phyloP scores from a whole-genome alignment of 2,888 invertebrate genomes.

The Patella caerulea region DNA sequence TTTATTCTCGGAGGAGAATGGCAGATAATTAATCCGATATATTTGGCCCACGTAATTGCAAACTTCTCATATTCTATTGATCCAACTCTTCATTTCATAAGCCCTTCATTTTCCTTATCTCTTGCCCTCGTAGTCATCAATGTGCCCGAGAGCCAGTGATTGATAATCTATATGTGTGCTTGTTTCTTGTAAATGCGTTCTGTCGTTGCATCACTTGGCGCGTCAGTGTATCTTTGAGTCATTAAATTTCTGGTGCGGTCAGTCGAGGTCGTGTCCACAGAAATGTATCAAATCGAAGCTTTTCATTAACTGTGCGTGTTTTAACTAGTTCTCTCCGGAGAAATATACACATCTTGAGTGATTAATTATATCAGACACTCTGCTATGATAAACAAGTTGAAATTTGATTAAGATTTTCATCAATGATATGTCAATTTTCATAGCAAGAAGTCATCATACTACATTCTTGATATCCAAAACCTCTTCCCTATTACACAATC shows the following conservation, averaged over 20 bases:
- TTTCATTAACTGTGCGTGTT: too few species aligned
- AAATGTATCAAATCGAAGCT: too few species aligned
- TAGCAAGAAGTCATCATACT: too few species aligned
- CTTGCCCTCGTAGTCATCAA: slow-evolving; percentile 12
- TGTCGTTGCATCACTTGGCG: slow-evolving; percentile 21
- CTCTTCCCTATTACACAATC: too few species aligned
- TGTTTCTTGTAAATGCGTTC: slow-evolving; percentile 16
- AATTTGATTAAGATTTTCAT: too few species aligned
- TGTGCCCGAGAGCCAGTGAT: slow-evolving; percentile 6
- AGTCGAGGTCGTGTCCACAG: too few species aligned
- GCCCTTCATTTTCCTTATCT: slow-evolving; percentile 27
- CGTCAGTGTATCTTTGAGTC: slow-evolving; percentile 13
- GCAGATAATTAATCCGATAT: slow-evolving; percentile 27
- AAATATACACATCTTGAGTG: too few species aligned
- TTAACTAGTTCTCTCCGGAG: too few species aligned
- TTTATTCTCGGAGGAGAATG: slow-evolving; percentile 14
- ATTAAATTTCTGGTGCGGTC: slow-evolving; percentile 2
- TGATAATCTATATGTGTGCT: slow-evolving; percentile 21
- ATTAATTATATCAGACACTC: too few species aligned
- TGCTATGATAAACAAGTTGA: too few species aligned
- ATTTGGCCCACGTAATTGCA: slow-evolving; percentile 28
- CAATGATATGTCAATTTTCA: too few species aligned
- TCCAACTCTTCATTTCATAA: slow-evolving; percentile 25
- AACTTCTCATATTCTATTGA: slow-evolving; percentile 22
- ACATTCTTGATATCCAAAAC: too few species aligned